These are phyloP conservation scores for Diloba caeruleocephala DNA, from an alignment of 2,888 invertebrate species.

Conservation along the genomic window DNA sequence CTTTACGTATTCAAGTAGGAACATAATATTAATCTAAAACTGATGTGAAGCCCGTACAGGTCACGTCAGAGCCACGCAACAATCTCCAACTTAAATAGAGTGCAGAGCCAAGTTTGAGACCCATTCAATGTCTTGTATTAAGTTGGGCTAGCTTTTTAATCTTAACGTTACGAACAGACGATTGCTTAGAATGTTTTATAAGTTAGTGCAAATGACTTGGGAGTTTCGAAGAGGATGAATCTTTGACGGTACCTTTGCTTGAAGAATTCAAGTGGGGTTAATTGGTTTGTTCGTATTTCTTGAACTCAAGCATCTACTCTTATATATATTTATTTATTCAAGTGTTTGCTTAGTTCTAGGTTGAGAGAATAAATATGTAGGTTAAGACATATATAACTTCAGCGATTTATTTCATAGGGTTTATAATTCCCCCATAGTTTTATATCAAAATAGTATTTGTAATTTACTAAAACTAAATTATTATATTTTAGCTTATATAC, in stretches of 20 bases:
- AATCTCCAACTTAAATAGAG: constrained; percentile 59
- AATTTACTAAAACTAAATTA: no score
- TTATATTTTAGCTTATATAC: no score
- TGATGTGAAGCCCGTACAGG: constrained; percentile 15
- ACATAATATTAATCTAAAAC: constrained; percentile 22
- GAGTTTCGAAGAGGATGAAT: background rate
- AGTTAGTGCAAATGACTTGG: constrained; percentile 14
- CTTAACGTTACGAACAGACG: constrained; percentile 20
- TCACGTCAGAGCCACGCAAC: constrained; percentile 44
- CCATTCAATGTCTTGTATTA: constrained; percentile 27
- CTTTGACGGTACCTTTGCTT: background rate
- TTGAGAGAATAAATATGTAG: no score
- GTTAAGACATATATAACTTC: no score
- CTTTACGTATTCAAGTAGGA: background rate
- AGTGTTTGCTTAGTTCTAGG: no score
- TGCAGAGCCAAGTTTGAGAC: constrained; percentile 26
- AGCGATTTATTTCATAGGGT: no score
- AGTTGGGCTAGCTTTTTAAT: constrained; percentile 39
- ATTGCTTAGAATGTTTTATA: constrained; percentile 22
- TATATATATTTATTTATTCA: no score
- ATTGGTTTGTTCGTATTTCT: constrained; percentile 6
- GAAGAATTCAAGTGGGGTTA: background rate
- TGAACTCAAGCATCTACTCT: no score
- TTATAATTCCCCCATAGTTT: no score
- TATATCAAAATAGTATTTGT: no score